Percentiles rank a stretch among this genome's conserved stretches.
phyloP scores from a whole-genome alignment of 2,797 vertebrate species.

The Ctenosaura bakeri region DNA sequence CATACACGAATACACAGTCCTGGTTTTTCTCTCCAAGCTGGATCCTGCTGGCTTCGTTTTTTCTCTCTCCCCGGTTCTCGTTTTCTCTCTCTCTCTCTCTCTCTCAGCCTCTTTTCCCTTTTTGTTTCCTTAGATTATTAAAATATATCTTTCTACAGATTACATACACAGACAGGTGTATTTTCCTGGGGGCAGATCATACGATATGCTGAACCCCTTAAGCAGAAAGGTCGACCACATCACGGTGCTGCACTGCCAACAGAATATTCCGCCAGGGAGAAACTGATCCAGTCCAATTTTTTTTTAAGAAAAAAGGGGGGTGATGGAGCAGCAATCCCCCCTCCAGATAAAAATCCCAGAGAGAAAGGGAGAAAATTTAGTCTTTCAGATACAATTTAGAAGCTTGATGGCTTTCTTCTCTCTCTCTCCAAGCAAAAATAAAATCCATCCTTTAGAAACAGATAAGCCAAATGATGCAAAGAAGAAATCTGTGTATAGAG shows the following conservation, averaged over 20 bases:
- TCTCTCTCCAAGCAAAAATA: too few species aligned
- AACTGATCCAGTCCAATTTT: constrained; percentile 41
- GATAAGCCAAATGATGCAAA: constrained; percentile 5
- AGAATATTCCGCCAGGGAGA: constrained; percentile 61
- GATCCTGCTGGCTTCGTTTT: not conserved
- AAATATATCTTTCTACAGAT: not conserved
- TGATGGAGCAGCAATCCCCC: too few species aligned
- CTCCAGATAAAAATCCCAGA: too few species aligned
- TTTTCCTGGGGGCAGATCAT: not conserved
- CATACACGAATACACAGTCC: constrained; percentile 26
- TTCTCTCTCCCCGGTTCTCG: not conserved
- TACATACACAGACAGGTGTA: not conserved
- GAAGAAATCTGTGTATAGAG: too few species aligned
- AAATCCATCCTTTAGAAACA: not conserved
- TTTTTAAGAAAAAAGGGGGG: not conserved
- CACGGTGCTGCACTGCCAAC: constrained; percentile 50
- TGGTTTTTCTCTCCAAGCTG: not conserved
- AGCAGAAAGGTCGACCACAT: constrained; percentile 48
- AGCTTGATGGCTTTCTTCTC: not conserved
- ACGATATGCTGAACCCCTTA: not conserved
- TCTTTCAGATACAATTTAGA: not conserved
- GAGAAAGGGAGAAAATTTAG: constrained; percentile 29
- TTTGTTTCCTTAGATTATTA: constrained; percentile 45
- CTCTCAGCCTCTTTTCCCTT: constrained; percentile 19
- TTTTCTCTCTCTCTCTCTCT: not conserved